Evolutionary conservation across 2,888 invertebrate genomes (phyloP), one percentile per base, ranked within the genome.

Genomic region (Cabera pusaria): DNA sequence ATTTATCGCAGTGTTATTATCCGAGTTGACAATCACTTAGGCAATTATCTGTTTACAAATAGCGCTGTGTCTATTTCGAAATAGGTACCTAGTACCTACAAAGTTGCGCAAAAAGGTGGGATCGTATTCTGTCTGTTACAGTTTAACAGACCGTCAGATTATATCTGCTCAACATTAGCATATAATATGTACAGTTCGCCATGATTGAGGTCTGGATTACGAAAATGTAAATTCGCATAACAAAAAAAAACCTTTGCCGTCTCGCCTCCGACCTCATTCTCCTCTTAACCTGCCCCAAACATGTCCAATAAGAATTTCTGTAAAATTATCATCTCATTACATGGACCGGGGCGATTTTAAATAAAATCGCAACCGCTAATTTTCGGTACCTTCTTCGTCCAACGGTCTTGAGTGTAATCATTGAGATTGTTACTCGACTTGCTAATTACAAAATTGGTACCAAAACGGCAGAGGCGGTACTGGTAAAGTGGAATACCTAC

Each of bases 371-470:
- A 49, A 53, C 58, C 60, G 55, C 59, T 63, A 44, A 67, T 77
- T 75, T 76, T 69, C 58, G 58, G 37, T 29, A 31, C 31, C 48
- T 72, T 73, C 68, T 45, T 61, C 61, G 61, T 56, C 60, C 68
- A 72, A 66, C 66, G 62, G 64, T 52, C 56, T 61, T 59, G 53
- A 57, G 65, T 55, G 64, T 83, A 77, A 81, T 81, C 72, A 78
- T 66, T 79, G 68, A 79, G 82, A 85, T 85, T 82, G 72, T 75
- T 79, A 78, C 69, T 67, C 63, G 79, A 74, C 74, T 72, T 71
- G 74, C 75, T 82, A 85, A 86, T 86, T 85, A 77, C 80, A 53
- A 78, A 82, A 83, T 82, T 83, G 73, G 61, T 69, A 71, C 66
- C 61, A 64, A 76, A 69, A 57, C 52, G 52, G 49, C 59, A 42